Evolutionary conservation across 2,888 invertebrate genomes (phyloP), one percentile per base, ranked within the genome.

Genomic region (Gerris lacustris): DNA sequence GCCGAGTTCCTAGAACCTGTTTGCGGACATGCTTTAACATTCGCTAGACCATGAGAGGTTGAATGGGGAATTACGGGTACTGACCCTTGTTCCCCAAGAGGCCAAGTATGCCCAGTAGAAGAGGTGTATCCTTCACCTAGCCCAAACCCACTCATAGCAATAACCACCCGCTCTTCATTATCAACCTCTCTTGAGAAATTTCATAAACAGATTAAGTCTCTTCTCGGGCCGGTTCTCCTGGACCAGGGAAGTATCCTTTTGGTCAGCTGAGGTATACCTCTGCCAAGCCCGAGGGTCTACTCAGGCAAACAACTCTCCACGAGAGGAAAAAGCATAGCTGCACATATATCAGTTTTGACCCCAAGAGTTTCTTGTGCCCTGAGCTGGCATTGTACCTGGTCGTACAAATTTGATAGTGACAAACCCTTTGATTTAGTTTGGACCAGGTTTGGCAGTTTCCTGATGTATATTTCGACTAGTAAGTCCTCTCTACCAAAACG

Each of bases 171-270:
- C 63, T 70, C 67, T 44, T 70, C 70, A 55, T 43, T 66, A 4
- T 70, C 66, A 15, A 70, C 70, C 6, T 70, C 70, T 62, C 63
- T 68, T 69, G 9, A 70, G 44, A 55, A 70, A 70, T 44, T 31
- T 17, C 67, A 70, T 69, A 15, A 68, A 5, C 9, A 9, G 5
- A 11, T 11, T 11, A 55, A 55, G 55, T 2, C 55, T 9, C 55
- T 55, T 55, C 55, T 5, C 55, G 15, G 55, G 5, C 11, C 55
- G 55, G 55, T 55, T 55, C 55, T 55, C 55, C 55, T 55, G 55
- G 11, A 55, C 55, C 55, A 55, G 55, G 55, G 55, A 55, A 55
- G 55, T 55, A 2, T 9, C 9, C 11, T 55, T 15, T 4, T 55
- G 55, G 55, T 15, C 55, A 15, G 55, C 55, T 11, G 55, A 55